Percentiles rank a stretch among this genome's conserved stretches.
Conservation (phyloP, 1,140 invertebrate genomes). For the Atopsyche davidsoni region DNA sequence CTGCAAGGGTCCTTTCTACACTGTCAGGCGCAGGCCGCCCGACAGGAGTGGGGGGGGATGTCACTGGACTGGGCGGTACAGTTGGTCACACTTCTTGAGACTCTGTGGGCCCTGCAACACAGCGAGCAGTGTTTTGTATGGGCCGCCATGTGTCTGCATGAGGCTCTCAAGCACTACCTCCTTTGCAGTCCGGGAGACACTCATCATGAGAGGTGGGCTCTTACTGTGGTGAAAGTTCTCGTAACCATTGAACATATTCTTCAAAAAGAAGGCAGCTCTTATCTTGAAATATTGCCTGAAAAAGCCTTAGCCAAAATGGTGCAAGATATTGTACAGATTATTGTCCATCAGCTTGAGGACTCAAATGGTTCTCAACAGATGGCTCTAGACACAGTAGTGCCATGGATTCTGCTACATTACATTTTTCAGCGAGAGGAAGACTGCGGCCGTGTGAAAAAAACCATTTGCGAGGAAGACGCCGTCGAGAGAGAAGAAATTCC, state of each 20-base stretch:
- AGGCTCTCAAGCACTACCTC: conserved; percentile 54
- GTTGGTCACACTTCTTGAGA: conserved; percentile 61
- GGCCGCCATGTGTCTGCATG: conserved; percentile 66
- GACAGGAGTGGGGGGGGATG: conserved; percentile 43
- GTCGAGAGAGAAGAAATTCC: conserved; percentile 59
- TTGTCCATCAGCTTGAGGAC: conserved; percentile 65
- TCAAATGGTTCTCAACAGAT: conserved; percentile 56
- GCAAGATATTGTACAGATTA: conserved; percentile 67
- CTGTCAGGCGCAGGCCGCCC: conserved; percentile 40
- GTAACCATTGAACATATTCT: conserved; percentile 61
- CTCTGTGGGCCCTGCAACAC: conserved; percentile 55
- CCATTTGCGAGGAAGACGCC: conserved; percentile 40
- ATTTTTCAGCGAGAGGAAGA: conserved; percentile 61
- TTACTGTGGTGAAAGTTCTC: conserved; percentile 60
- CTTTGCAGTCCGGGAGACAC: conserved; percentile 43
- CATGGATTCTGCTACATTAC: conserved; percentile 79
- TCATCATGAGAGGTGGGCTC: conserved; percentile 57
- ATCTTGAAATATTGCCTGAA: conserved; percentile 49
- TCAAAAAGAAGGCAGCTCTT: conserved; percentile 47
- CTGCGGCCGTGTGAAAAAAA: conserved; percentile 37
- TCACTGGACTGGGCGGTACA: conserved; percentile 50
- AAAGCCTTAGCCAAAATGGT: conserved; percentile 58
- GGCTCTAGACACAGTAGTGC: conserved; percentile 63
- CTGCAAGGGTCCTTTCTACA: conserved; percentile 59
- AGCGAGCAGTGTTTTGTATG: conserved; percentile 66